Evolutionary conservation across 2,797 vertebrate species (phyloP).

Genomic region (Acanthornis magna): DNA sequence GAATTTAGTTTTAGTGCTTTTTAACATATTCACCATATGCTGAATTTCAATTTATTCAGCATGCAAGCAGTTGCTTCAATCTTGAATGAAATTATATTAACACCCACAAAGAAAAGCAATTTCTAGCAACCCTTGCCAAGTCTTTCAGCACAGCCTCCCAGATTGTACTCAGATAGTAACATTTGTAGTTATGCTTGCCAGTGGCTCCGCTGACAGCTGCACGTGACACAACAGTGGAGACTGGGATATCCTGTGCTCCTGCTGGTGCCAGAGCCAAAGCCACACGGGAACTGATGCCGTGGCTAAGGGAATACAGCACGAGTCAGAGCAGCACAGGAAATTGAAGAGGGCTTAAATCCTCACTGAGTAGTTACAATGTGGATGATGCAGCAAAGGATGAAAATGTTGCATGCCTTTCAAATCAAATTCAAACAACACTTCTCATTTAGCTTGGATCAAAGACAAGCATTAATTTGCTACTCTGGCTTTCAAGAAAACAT

Average conservation of each 20-base stretch:
- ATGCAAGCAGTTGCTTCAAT: background rate
- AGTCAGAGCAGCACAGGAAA: background rate
- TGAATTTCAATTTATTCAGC: background rate
- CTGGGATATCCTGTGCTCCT: background rate
- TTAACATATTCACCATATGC: background rate
- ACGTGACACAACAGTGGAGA: background rate
- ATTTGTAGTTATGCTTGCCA: background rate
- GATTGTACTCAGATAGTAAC: background rate
- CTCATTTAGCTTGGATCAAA: background rate
- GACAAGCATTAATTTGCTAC: background rate
- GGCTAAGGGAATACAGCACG: background rate
- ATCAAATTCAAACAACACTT: background rate
- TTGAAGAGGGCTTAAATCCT: background rate
- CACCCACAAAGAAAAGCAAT: background rate
- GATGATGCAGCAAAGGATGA: background rate
- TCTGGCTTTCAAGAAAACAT: background rate
- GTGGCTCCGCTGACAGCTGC: background rate
- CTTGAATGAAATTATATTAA: background rate
- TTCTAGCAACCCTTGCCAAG: background rate
- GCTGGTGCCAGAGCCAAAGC: background rate
- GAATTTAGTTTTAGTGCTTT: background rate
- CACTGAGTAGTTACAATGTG: background rate
- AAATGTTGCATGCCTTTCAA: background rate
- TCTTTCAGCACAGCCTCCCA: background rate
- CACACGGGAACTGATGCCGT: background rate